Base-by-base conservation (phyloP, 2,113 vertebrate genomes). In the Arenaria interpres region DNA sequence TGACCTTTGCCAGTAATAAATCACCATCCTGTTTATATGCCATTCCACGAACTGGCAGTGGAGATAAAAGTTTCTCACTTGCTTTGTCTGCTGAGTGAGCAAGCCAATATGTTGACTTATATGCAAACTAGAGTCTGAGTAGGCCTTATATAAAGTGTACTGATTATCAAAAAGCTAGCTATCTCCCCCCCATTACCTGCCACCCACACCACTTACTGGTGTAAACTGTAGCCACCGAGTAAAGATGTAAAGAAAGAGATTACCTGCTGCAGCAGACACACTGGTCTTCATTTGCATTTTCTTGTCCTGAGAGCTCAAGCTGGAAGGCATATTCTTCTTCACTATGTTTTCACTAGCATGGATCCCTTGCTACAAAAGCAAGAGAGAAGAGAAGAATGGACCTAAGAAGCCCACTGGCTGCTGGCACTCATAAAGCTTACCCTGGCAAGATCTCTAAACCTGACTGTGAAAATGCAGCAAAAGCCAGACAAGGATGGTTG, bases 251-350 rank as follows among this genome's bases (percentile, higher is more conserved):
- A 88, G 57, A 53, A 75, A 60, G 46, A 48, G 28, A 95, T 96
- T 98, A 99, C 98, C 99, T 98, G 97, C 96, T 94, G 95, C 85
- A 82, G 95, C 72, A 94, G 95, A 85, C 72, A 95, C 91, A 23
- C 27, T 46, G 30, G 77, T 78, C 84, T 97, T 98, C 32, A 1
- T 66, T 28, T 81, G 91, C 23, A 23, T 59, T 86, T 90, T 96
- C 86, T 93, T 96, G 48, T 97, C 95, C 68, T 97, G 98, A 97
- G 57, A 90, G 62, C 69, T 81, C 33, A 90, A 33, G 30, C 13
- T 91, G 33, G 97, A 94, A 92, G 89, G 51, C 6, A 74, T 82
- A 45, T 39, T 96, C 68, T 95, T 98, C 95, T 83, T 97, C 82
- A 92, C 51, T 22, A 78, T 64, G 68, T 84, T 97, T 94, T 98